Evolutionary conservation across 2,113 vertebrate species (phyloP), one percentile per base, ranked within the genome.

Genomic region (Muscicapa adusta): DNA sequence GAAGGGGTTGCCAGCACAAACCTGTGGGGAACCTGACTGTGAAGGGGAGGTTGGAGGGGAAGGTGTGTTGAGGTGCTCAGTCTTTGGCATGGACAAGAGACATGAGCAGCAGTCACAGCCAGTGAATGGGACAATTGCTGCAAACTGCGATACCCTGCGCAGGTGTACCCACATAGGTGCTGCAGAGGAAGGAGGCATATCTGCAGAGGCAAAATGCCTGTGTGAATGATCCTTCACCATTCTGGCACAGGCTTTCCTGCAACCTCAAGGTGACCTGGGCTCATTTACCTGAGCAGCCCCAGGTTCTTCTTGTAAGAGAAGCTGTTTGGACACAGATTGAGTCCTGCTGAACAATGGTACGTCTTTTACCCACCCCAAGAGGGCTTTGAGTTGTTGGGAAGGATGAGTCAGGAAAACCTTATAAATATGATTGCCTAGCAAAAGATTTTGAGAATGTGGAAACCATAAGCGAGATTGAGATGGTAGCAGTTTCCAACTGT

Each of bases 41-140:
- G 72, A 50, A 74, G 33, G 29, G 33, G 20, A 63, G 34, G 6
- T 25, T 1, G 0, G 42, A 71, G 29, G 23, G 26, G 48, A 80
- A 71, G 47, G 58, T 36, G 23, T 26, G 9, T 8, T 48, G 28
- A 68, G 20, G 24, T 29, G 23, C 79, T 88, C 43, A 8, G 43
- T 23, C 50, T 70, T 34, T 1, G 0, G 19, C 51, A 56, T 1
- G n/a, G 60, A n/a, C 36, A 60, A 63, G 34, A 51, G 25, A 23
- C 29, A 6, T 0, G 29, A 40, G 50, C 76, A 70, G 45, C 38
- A 25, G 42, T 50, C 38, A 28, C 18, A 62, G 58, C 7, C 26
- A n/a, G 34, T 3, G 4, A 51, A 48, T 1, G 6, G 28, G 24
- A 54, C 0, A 0, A 17, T 12, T 38, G 48, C 58, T 57, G 26